Percentiles rank a stretch among this genome's conserved stretches.
Conservation (phyloP, 2,113 vertebrate species). For the Steatornis caripensis region DNA sequence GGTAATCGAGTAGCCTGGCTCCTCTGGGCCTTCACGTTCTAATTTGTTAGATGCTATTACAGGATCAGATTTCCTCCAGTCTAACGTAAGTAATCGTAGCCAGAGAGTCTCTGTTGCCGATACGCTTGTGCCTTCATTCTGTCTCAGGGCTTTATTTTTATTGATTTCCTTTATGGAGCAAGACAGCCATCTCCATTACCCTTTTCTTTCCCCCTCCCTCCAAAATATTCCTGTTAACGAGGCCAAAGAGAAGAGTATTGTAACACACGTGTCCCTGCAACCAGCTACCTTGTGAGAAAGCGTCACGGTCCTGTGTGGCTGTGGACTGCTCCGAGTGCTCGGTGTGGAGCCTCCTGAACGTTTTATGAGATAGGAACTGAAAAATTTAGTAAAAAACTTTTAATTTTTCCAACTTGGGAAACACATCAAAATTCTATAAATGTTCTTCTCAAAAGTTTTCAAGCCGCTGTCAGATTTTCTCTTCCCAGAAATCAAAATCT, state of each 20-base stretch:
- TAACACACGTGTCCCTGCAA: neutral
- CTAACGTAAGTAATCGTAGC: neutral
- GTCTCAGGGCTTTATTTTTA: neutral
- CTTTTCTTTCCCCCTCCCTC: neutral
- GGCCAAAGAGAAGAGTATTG: neutral
- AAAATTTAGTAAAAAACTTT: neutral
- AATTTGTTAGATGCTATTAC: neutral
- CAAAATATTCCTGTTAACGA: neutral
- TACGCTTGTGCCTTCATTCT: neutral
- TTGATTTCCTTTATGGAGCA: neutral
- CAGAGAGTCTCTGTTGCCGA: neutral
- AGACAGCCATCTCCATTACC: neutral
- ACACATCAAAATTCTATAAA: neutral
- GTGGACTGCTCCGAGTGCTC: neutral
- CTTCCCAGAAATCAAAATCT: neutral
- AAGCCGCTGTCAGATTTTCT: neutral
- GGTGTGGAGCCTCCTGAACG: fast-evolving
- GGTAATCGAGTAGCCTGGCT: neutral
- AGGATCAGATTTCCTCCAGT: neutral
- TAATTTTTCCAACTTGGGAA: neutral
- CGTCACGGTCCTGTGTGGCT: fast-evolving
- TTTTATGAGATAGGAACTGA: neutral
- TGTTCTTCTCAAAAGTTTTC: neutral
- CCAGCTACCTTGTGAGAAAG: neutral
- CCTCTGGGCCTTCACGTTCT: neutral